phyloP scores from a whole-genome alignment of 2,797 vertebrate species.

The Anolis apletophallus region DNA sequence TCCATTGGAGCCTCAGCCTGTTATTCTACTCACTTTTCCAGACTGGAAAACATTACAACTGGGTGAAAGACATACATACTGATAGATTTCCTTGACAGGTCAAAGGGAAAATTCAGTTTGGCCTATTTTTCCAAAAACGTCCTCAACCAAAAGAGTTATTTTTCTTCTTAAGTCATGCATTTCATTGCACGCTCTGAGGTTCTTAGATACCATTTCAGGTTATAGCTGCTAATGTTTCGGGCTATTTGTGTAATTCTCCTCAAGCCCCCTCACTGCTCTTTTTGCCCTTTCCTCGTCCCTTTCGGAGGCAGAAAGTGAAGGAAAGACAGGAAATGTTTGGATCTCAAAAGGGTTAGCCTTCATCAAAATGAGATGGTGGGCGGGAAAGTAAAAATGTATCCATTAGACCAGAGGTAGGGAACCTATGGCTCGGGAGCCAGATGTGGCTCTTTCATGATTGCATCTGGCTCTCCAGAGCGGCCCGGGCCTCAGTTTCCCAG shows the following conservation, averaged over 20 bases:
- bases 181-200: background rate
- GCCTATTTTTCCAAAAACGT: background rate
- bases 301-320: too few species aligned
- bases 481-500: too few species aligned
- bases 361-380: too few species aligned
- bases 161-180: background rate
- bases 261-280: too few species aligned
- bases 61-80: background rate
- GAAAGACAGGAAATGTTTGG: too few species aligned
- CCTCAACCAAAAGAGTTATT: background rate
- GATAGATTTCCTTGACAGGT: constrained; percentile 30
- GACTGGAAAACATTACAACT: background rate
- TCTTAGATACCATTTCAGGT: constrained; percentile 30
- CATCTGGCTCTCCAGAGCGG: too few species aligned
- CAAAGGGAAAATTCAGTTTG: background rate
- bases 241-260: constrained; percentile 12
- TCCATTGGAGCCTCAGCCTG: background rate
- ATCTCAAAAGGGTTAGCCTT: too few species aligned
- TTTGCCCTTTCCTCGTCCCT: too few species aligned
- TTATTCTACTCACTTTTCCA: constrained; percentile 17
- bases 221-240: background rate
- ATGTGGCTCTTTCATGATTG: too few species aligned
- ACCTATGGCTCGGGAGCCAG: too few species aligned
- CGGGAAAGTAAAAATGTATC: too few species aligned
- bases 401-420: too few species aligned